Conservation (phyloP, 2,113 vertebrate species). For the Dasyurus viverrinus region DNA sequence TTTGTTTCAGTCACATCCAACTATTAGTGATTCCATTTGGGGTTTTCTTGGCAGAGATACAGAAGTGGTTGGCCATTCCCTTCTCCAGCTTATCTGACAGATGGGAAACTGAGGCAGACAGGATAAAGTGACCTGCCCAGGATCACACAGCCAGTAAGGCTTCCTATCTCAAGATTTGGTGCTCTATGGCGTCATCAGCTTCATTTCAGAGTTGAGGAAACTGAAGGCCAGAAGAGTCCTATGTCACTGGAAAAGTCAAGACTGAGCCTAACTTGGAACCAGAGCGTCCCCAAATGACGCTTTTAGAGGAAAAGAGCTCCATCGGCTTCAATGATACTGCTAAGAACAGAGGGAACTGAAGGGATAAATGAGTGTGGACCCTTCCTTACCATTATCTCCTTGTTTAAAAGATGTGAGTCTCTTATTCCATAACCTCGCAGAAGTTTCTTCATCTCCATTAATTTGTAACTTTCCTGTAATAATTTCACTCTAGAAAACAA, state of each 20-base stretch:
- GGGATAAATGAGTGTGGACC: neutral
- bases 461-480: constrained; percentile 92
- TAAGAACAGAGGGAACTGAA: neutral
- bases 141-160: neutral
- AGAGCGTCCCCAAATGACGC: neutral
- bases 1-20: neutral
- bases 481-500: constrained; percentile 89
- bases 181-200: no score
- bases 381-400: constrained; percentile 89
- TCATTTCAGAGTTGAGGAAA: neutral
- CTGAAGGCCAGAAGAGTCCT: neutral
- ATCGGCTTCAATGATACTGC: neutral
- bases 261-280: neutral
- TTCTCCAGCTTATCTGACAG: neutral
- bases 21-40: neutral
- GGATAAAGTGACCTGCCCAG: neutral
- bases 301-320: neutral
- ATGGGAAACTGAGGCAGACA: neutral
- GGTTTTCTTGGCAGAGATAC: neutral
- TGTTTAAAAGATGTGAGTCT: constrained; percentile 91
- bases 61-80: neutral
- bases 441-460: constrained; percentile 98
- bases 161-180: no score
- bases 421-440: constrained; percentile 94
- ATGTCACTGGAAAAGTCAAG: neutral